Evolutionary conservation across 2,113 vertebrate genomes (phyloP).

Genomic region (Tragelaphus strepsiceros): DNA sequence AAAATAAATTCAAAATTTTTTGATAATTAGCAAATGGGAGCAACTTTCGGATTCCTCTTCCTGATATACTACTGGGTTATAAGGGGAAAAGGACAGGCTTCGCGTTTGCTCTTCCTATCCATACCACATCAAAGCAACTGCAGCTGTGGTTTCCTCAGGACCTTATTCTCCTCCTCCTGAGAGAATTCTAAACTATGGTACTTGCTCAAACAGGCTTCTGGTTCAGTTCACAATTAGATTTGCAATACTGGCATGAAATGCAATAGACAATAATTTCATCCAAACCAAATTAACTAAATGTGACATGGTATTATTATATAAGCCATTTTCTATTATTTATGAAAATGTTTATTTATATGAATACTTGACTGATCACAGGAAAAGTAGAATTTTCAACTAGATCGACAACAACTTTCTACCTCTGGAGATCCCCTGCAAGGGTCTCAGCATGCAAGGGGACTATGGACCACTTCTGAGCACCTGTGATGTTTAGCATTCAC

Average conservation of each 20-base stretch:
- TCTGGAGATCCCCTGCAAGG: neutral
- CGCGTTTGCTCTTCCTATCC: neutral
- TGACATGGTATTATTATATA: neutral
- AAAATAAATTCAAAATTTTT: neutral
- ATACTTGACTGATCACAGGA: neutral
- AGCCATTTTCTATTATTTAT: conserved; percentile 1
- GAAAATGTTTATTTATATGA: neutral
- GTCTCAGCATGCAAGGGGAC: neutral
- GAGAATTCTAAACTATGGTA: neutral
- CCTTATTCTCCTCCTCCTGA: neutral
- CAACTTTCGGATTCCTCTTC: neutral
- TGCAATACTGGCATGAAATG: neutral
- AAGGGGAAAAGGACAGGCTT: neutral
- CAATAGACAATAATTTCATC: neutral
- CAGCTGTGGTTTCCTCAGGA: neutral
- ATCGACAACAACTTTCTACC: neutral
- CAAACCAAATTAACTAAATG: conserved; percentile 15
- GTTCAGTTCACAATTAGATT: neutral
- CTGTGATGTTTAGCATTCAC: neutral
- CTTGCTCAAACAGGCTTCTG: neutral
- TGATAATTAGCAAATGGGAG: neutral
- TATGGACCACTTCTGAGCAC: neutral
- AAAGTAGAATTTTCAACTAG: neutral
- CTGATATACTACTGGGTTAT: neutral
- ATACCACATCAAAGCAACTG: neutral